Percentiles rank a stretch among this genome's conserved stretches.
Evolutionary conservation across 2,113 vertebrate genomes (phyloP).

Genomic region (Pterocles gutturalis): DNA sequence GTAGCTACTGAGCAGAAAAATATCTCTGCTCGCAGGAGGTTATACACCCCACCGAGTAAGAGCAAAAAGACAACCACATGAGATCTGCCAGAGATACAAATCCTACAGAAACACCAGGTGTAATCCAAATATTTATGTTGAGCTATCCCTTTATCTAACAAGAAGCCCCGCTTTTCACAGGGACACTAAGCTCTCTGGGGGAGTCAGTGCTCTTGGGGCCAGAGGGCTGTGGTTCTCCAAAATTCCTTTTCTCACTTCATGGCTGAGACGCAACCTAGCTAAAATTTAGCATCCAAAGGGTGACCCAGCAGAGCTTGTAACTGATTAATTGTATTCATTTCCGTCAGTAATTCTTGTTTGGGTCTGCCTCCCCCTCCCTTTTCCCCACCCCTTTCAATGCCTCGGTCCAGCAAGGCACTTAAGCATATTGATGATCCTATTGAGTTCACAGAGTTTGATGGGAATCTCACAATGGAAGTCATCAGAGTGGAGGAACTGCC

Average conservation of each 20-base stretch:
- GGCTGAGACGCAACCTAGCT: background rate
- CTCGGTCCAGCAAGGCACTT: background rate
- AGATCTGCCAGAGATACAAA: background rate
- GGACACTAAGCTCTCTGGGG: background rate
- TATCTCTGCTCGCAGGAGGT: background rate
- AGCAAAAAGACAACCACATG: background rate
- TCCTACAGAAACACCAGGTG: background rate
- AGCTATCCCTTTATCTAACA: background rate
- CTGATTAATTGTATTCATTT: background rate
- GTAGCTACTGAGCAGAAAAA: background rate
- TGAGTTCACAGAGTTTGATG: rapidly evolving
- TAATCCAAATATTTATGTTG: background rate
- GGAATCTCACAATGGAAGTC: background rate
- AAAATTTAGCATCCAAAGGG: background rate
- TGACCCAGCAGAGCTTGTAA: background rate
- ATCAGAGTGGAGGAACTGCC: rapidly evolving
- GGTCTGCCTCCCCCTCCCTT: background rate
- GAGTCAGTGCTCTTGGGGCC: background rate
- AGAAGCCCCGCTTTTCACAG: background rate
- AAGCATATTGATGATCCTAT: rapidly evolving
- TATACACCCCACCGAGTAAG: background rate
- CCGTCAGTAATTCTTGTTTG: background rate
- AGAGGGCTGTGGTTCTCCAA: background rate
- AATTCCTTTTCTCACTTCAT: background rate
- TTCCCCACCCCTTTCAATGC: background rate